Evolutionary conservation across 2,113 vertebrate genomes (phyloP).

Genomic region (Actenoides lindsayi): DNA sequence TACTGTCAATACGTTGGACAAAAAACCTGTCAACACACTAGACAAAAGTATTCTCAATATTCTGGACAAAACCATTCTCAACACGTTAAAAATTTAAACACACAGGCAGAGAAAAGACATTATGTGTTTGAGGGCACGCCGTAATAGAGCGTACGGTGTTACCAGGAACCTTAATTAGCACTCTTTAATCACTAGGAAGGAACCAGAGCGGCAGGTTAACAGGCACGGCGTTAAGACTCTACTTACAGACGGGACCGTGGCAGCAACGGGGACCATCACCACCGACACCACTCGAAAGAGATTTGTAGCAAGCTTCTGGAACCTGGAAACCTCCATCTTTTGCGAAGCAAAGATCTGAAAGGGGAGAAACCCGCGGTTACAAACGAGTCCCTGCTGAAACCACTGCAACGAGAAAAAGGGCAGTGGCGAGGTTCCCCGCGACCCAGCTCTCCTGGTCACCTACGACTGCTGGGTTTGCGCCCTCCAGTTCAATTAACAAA

Average conservation of each 20-base stretch:
- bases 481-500: neutral
- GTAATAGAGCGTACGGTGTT: no score
- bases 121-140: neutral
- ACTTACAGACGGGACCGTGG: constrained; percentile 89
- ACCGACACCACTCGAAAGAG: constrained; percentile 80
- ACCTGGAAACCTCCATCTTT: constrained; percentile 68
- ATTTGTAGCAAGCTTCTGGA: constrained; percentile 80
- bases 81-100: rapidly evolving
- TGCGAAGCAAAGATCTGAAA: constrained; percentile 85
- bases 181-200: neutral
- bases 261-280: constrained; percentile 90
- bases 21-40: no score
- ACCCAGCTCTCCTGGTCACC: neutral
- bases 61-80: neutral
- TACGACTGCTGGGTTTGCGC: neutral
- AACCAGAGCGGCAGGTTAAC: rapidly evolving
- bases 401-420: neutral
- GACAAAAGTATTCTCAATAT: no score
- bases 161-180: neutral
- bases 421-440: neutral
- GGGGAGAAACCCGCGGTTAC: neutral
- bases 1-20: neutral
- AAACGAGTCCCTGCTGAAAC: neutral
- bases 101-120: rapidly evolving
- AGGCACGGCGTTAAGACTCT: rapidly evolving